phyloP scores from a whole-genome alignment of 2,113 vertebrate genomes.

The Microtus pennsylvanicus region DNA sequence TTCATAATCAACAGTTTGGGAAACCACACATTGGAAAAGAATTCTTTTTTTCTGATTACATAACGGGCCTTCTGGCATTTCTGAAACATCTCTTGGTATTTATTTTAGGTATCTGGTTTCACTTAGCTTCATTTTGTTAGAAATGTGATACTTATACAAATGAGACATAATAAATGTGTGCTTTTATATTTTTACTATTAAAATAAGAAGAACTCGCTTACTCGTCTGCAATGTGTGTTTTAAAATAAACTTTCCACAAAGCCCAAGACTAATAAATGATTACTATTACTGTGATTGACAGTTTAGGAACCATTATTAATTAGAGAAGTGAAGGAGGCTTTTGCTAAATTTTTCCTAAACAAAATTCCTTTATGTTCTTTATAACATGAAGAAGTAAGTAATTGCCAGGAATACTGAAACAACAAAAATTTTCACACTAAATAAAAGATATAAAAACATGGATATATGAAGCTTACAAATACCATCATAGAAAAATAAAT shows the following conservation, averaged over 20 bases:
- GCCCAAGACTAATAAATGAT: neutral
- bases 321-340: neutral
- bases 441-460: neutral
- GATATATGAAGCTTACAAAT: neutral
- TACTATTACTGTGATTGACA: neutral
- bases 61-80: neutral
- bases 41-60: neutral
- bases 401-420: neutral
- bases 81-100: slow-evolving; percentile 10
- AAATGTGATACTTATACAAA: slow-evolving; percentile 13
- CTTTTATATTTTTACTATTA: neutral
- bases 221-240: neutral
- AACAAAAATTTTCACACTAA: neutral
- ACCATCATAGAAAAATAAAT: neutral
- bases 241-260: neutral
- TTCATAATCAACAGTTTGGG: neutral
- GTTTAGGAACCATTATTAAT: neutral
- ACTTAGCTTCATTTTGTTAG: slow-evolving; percentile 11
- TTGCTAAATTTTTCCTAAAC: neutral
- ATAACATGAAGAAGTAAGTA: neutral
- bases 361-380: neutral
- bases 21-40: neutral
- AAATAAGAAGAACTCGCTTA: slow-evolving; percentile 9
- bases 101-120: neutral
- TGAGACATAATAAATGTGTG: neutral